Conservation (phyloP, 2,113 vertebrate genomes). For the Zosterops pallidus region DNA sequence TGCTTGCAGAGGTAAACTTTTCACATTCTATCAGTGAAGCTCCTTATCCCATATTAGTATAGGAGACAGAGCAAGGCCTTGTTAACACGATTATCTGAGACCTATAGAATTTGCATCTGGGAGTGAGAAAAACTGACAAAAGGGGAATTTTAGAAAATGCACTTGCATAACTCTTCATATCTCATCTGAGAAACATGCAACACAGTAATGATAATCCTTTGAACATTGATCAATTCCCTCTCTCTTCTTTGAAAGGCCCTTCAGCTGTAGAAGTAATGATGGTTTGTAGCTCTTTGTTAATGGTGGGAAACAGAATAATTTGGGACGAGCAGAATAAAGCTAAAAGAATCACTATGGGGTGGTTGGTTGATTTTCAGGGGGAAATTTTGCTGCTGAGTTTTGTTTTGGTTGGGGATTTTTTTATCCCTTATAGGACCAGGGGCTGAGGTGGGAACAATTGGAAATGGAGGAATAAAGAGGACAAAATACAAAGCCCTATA, state of each 20-base stretch:
- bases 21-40: not conserved
- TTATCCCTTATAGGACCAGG: fast-evolving
- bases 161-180: not conserved
- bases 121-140: conserved; percentile 38
- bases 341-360: not conserved
- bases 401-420: not conserved
- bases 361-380: not conserved
- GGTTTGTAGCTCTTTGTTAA: not conserved
- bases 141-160: conserved; percentile 4
- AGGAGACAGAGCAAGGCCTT: not conserved
- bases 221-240: not conserved
- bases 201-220: not conserved
- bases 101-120: conserved; percentile 10
- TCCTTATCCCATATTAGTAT: not conserved
- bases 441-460: not conserved
- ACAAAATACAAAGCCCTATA: not conserved
- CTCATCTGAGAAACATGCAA: not conserved
- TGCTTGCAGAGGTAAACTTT: conserved; percentile 51
- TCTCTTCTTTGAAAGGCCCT: not conserved
- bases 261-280: not conserved
- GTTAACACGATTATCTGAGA: conserved; percentile 41
- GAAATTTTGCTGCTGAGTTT: fast-evolving
- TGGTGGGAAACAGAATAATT: not conserved
- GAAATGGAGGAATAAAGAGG: not conserved
- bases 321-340: not conserved